Evolutionary conservation across 1,140 invertebrate genomes (phyloP).

Genomic region (Akabosia matsudoensis): DNA sequence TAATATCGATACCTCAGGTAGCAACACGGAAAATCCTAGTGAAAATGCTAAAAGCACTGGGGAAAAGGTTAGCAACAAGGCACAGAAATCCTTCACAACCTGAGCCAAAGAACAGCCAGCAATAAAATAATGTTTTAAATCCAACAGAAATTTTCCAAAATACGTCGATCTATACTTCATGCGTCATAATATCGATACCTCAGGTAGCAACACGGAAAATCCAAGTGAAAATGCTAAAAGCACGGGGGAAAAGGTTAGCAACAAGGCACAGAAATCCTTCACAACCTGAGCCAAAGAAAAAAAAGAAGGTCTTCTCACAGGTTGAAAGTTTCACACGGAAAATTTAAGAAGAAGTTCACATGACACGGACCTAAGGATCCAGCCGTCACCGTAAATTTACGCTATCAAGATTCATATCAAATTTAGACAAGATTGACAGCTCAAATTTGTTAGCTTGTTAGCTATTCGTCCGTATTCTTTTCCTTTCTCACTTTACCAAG

Average conservation of each 20-base stretch:
- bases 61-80: conserved; percentile 29
- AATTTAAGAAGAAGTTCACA: too few relatives aligned
- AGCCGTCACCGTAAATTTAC: too few relatives aligned
- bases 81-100: conserved; percentile 28
- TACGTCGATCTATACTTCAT: neutral
- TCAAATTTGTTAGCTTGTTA: too few relatives aligned
- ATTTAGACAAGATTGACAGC: too few relatives aligned
- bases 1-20: conserved; percentile 25
- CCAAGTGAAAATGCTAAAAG: conserved; percentile 34
- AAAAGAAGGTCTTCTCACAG: too few relatives aligned
- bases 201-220: conserved; percentile 36
- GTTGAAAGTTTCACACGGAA: too few relatives aligned
- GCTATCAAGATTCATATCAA: too few relatives aligned
- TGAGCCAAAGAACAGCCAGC: neutral
- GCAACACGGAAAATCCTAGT: conserved; percentile 36
- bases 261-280: conserved; percentile 31
- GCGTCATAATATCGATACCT: conserved; percentile 3
- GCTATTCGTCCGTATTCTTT: too few relatives aligned
- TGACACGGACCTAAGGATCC: too few relatives aligned
- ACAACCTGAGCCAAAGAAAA: conserved; percentile 1
- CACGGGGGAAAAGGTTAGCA: conserved; percentile 26
- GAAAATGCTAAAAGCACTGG: conserved; percentile 31
- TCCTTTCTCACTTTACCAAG: too few relatives aligned
- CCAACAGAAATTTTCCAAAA: neutral
- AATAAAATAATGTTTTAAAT: neutral